Base-by-base conservation (phyloP, 2,888 invertebrate genomes). In the Pandemis cinnamomeana region DNA sequence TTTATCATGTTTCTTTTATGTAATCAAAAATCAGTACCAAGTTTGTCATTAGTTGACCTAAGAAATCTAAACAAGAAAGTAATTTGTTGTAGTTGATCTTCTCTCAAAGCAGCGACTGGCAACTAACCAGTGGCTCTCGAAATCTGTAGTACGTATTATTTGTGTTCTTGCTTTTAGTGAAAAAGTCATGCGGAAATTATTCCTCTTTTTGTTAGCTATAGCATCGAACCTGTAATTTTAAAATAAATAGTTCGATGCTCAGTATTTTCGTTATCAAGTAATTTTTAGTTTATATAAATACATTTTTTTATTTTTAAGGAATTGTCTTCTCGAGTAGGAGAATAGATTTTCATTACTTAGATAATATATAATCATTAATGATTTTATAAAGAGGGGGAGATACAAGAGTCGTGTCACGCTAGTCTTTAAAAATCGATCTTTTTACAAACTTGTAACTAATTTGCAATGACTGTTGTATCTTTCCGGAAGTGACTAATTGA, bases 381-480 rank as follows among this genome's bases (percentile, higher is more conserved):
- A 71, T 77, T 74, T 77, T 76, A 75, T 75, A 58, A 74, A 71
- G 48, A 66, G 64, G 77, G 77, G 73, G 71, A 77, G 76, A 77
- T 77, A 77, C 77, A 77, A 77, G 74, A 76, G 77, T 76, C 44
- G n/a, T 69, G 72, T 71, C 55, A 71, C 64, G 67, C 74, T 73
- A 77, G 74, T 77, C 76, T 67, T 36, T 27, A 66, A 69, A 71
- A 68, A 72, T 69, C 63, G 27, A 60, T 58, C 20, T 63, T 69
- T 63, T 74, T 74, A 67, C 61, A 71, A 53, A 27, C 64, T 66
- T 73, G 67, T 74, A 61, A 27, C 67, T 71, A 72, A 61, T 67
- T 15, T 64, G 71, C 72, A 75, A 68, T 67, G 75, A 77, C 75
- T 77, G 74, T 78, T 78, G 78, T 78, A 77, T 75, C 77, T 78